Base-by-base conservation (phyloP, 1,140 invertebrate species). In the Cotesia vestalis region DNA sequence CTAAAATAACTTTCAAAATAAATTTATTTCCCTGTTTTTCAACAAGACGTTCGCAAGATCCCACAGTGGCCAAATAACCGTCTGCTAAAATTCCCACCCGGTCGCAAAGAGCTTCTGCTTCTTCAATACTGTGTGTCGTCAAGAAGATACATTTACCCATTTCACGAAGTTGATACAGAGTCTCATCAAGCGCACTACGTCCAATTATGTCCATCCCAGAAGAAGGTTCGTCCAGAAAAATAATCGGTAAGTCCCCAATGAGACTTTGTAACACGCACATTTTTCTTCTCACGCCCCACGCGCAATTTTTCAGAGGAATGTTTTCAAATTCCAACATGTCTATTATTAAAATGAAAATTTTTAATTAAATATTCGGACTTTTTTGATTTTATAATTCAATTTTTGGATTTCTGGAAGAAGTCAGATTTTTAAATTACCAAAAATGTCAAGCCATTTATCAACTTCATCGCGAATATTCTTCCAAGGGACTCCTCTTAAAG, bases 221-320 rank as follows among this genome's bases (percentile, higher is more conserved):
- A 1, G 93, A 94, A 0, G 94, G 94, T 83, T 95, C 94, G 84
- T 95, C 96, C 74, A 98, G 86, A 80, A 96, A 96, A 35, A 98
- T 90, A 12, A 98, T 89, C 8, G 93, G 90, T 4, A 96, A 94
- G 87, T 96, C 92, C n/a, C 95, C 96, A 52, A 98, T 89, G 34
- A 94, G 69, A 57, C 77, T 74, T 63, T 79, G 78, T 8, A 79
- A 38, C 34, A 79, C 53, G 17, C 71, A 73, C 40, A 78, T 67
- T 71, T 78, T 79, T 53, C 70, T 77, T 62, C 66, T 71, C 35
- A 78, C 38, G 35, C 76, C 77, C 72, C 51, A 69, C 76, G 77
- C n/a, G 78, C 78, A 67, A 73, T 79, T 63, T 72, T 77, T 35
- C 68, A 79, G 71, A 38, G 67, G 73, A 9, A 77, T 1, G 55